Percentiles rank a stretch among this genome's conserved stretches.
phyloP scores from a whole-genome alignment of 2,113 vertebrate genomes.

The Solenodon paradoxus region DNA sequence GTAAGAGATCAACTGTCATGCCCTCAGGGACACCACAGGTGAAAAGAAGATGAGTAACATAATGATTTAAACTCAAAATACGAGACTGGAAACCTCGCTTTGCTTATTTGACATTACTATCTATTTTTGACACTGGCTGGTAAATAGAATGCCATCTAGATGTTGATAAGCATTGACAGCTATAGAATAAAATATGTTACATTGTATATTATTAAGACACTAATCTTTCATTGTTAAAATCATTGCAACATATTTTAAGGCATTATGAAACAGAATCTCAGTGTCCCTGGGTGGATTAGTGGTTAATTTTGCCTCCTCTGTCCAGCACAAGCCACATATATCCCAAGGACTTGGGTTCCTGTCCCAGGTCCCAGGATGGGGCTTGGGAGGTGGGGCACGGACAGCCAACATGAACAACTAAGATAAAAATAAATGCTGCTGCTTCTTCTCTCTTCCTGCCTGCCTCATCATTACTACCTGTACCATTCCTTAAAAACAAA shows the following conservation, averaged over 20 bases:
- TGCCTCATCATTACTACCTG: too few relatives aligned
- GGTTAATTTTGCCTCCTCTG: too few relatives aligned
- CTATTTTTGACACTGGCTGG: neutral
- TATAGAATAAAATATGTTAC: neutral
- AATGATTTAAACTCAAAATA: neutral
- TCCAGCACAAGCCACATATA: too few relatives aligned
- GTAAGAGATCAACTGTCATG: neutral
- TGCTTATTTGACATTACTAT: neutral
- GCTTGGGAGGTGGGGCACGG: too few relatives aligned
- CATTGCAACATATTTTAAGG: neutral
- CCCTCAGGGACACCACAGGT: neutral
- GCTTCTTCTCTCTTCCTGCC: too few relatives aligned
- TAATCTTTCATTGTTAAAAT: neutral
- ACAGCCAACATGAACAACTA: too few relatives aligned
- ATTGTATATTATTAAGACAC: neutral
- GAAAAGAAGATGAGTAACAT: neutral
- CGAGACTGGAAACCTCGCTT: neutral
- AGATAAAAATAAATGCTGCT: too few relatives aligned
- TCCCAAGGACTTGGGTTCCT: too few relatives aligned
- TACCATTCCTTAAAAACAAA: too few relatives aligned
- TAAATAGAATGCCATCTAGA: neutral
- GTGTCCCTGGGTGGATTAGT: too few relatives aligned
- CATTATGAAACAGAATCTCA: neutral
- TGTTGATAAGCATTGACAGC: too few relatives aligned
- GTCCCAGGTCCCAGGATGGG: too few relatives aligned